Evolutionary conservation across 2,113 vertebrate genomes (phyloP).

Genomic region (Monopterus albus): DNA sequence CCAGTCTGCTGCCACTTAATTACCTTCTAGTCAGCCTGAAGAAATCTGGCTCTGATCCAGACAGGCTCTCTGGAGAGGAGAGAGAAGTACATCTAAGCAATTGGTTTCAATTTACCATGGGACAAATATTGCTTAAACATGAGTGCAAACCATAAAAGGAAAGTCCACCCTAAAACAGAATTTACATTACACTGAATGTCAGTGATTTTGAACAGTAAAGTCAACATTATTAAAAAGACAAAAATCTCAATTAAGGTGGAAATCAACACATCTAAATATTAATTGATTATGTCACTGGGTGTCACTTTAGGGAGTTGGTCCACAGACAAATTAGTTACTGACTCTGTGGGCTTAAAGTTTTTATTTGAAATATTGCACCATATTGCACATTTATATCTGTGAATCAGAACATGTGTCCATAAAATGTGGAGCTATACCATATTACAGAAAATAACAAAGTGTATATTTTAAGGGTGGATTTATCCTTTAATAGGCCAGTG

Average conservation of each 20-base stretch:
- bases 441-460: neutral
- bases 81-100: constrained; percentile 53
- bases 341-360: constrained; percentile 3
- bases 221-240: neutral
- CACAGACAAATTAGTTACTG: constrained; percentile 14
- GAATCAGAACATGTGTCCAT: neutral
- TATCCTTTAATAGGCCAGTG: constrained; percentile 11
- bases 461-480: neutral
- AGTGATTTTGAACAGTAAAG: neutral
- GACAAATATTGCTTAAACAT: constrained; percentile 58
- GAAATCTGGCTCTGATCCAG: constrained; percentile 74
- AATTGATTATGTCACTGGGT: constrained; percentile 40
- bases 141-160: constrained; percentile 34
- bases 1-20: constrained; percentile 78
- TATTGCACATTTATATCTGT: constrained; percentile 4
- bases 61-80: constrained; percentile 61
- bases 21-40: constrained; percentile 73
- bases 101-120: constrained; percentile 66
- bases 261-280: constrained; percentile 4
- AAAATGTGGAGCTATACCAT: neutral
- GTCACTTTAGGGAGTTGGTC: constrained; percentile 34
- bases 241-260: constrained; percentile 4
- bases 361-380: neutral
- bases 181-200: neutral
- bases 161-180: constrained; percentile 30